Conservation (phyloP, 1,140 invertebrate species). For the Callitettix versicolor region DNA sequence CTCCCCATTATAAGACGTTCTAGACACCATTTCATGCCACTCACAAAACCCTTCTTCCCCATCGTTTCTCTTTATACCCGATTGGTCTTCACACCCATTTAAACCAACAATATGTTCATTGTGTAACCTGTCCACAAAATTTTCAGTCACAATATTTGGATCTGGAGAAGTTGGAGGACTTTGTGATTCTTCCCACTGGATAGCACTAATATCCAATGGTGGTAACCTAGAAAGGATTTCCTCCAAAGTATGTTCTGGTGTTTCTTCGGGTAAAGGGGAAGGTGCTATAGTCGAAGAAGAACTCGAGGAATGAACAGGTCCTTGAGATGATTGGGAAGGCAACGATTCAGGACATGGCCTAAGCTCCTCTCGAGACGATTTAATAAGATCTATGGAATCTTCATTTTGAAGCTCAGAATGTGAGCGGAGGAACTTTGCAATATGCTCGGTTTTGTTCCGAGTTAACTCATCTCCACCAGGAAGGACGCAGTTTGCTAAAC, state of each 20-base stretch:
- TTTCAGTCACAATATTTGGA: slow-evolving; percentile 27
- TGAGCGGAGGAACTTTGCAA: slow-evolving; percentile 42
- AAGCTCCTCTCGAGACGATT: slow-evolving; percentile 13
- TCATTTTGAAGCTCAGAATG: slow-evolving; percentile 28
- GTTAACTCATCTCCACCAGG: slow-evolving; percentile 29
- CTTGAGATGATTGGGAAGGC: slow-evolving; percentile 11
- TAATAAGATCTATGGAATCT: slow-evolving; percentile 16
- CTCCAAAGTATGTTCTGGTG: slow-evolving; percentile 31
- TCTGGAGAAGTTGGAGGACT: slow-evolving; percentile 26
- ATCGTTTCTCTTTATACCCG: slow-evolving; percentile 1
- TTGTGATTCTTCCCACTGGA: slow-evolving; percentile 37
- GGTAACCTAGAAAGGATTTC: slow-evolving; percentile 49
- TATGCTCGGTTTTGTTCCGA: slow-evolving; percentile 43
- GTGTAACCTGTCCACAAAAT: slow-evolving; percentile 36
- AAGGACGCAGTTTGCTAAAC: slow-evolving; percentile 30
- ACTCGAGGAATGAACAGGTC: background rate
- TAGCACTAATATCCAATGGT: slow-evolving; percentile 44
- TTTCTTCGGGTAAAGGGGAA: slow-evolving; percentile 8
- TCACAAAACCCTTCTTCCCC: slow-evolving; percentile 47
- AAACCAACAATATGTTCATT: slow-evolving; percentile 39
- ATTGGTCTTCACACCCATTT: slow-evolving; percentile 47
- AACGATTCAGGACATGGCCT: slow-evolving; percentile 9
- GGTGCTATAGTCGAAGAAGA: slow-evolving; percentile 2
- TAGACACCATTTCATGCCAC: slow-evolving; percentile 69
- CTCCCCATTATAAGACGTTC: slow-evolving; percentile 56